Base-by-base conservation (phyloP, 2,113 vertebrate genomes). In the Diadophis punctatus region DNA sequence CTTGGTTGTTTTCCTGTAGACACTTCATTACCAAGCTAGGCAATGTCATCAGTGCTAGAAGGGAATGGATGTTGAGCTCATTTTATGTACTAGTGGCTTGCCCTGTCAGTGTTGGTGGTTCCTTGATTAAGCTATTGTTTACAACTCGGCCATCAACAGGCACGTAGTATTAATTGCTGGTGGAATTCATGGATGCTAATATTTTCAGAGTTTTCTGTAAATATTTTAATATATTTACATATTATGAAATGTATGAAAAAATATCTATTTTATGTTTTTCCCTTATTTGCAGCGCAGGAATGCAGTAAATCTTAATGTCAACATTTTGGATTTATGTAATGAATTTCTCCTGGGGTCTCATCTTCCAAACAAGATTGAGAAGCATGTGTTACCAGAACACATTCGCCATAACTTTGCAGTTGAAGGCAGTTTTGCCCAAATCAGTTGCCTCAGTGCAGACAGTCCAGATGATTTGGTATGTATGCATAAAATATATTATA, bases 261-360 rank as follows among this genome's bases (percentile, higher is more conserved):
- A 0, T 52, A 0, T 25, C 0, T 91, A 2, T 94, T 49, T 91
- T 94, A 2, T 95, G 20, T 43, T 96, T 55, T 80, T 10, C 94
- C 93, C 16, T 85, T 8, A 46, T 20, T 16, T 93, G 20, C 96
- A 99, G 99, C 98, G 99, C 93, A 98, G 97, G 94, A 98, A 97
- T 95, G 99, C 98, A 0, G 99, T 99, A 0, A 97, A 98, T 84
- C 97, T 99, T 68, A 99, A 99, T 0, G 97, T 99, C 86, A 98
- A 97, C 94, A 98, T 99, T 91, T 68, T 99, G 97, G 99, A 99
- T 96, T 97, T 99, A 56, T 99, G 98, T 96, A 98, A 98, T 1
- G 97, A 98, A 87, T 99, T 99, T 94, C 97, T 99, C 46, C 96
- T 98, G 91, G 98, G 98, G 95, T 95, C 98, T 94, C 98, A 99